Evolutionary conservation across 2,113 vertebrate species (phyloP), one percentile per base, ranked within the genome.

Genomic region (Pterophyllum scalare): DNA sequence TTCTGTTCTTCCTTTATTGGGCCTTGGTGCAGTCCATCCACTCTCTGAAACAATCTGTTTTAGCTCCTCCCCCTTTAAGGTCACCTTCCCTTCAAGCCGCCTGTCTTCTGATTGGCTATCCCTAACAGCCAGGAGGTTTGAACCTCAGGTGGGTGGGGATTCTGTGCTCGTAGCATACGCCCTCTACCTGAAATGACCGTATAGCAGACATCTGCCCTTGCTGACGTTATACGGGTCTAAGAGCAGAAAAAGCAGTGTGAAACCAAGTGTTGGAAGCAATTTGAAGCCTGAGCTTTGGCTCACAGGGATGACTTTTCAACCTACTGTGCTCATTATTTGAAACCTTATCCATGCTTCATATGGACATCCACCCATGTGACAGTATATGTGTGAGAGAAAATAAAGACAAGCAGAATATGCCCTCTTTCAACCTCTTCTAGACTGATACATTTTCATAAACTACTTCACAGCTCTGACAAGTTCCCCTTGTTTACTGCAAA

Each of bases 31-130:
- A 0, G 6, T n/a, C 33, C 20, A 62, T 46, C 13, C 13, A 46
- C 35, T 38, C 35, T 38, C 35, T 46, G 12, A 14, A 46, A 46
- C 12, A 49, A 17, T 15, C 46, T 17, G 15, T 49, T 49, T 49
- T 49, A 49, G 46, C 43, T 46, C 6, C 46, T 49, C 15, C 15
- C 5, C 46, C 46, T 17, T 17, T 49, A 49, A 17, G 46, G 46
- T 15, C 49, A 52, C 2, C 49, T 6, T 19, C 49, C 15, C 5
- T 49, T 49, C 7, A 49, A 49, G 46, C 46, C 15, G 19, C 15
- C 17, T 72, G 31, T 72, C 65, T 72, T 72, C 43, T 72, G 65
- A 72, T 72, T 72, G 65, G 65, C 43, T 72, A 19, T 2, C 11
- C 46, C 6, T 72, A 5, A 28, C 49, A 52, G 31, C 24, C 19